A percentile compares a stretch with the other conserved stretches of the same genome.
These are phyloP conservation scores for Enteromius unitaeniatus DNA, from an alignment of 2,797 vertebrate genomes.

Conservation along the genomic window DNA sequence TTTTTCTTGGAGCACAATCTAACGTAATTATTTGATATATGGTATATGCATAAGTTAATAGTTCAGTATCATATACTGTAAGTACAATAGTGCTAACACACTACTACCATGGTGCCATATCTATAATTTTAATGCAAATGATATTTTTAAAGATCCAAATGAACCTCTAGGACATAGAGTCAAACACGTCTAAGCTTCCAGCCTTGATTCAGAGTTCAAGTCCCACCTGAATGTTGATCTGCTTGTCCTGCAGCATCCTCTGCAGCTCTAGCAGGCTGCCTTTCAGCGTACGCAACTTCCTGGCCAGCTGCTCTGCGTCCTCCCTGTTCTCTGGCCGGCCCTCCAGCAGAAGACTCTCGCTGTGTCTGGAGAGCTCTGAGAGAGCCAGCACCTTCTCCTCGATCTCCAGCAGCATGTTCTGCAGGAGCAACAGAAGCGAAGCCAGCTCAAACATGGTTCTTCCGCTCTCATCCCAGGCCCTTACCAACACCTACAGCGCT, in stretches of 20 bases:
- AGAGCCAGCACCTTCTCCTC: constrained; percentile 93
- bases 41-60: not conserved
- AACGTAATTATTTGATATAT: not conserved
- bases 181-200: not conserved
- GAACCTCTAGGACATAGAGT: not conserved
- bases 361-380: constrained; percentile 93
- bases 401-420: constrained; percentile 98
- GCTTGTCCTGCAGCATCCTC: constrained; percentile 91
- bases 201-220: not conserved
- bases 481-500: constrained; percentile 59
- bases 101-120: not conserved
- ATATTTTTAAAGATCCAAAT: not conserved
- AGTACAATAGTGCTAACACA: not conserved
- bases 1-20: not conserved
- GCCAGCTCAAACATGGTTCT: constrained; percentile 81
- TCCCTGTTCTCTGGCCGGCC: constrained; percentile 90
- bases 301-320: constrained; percentile 89
- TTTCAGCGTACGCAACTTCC: constrained; percentile 88
- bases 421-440: constrained; percentile 81
- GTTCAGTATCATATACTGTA: not conserved
- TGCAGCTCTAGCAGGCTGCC: constrained; percentile 93
- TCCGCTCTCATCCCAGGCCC: constrained; percentile 69
- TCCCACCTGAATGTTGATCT: constrained; percentile 91
- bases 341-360: constrained; percentile 91
- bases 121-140: not conserved